Base-by-base conservation (phyloP, 1,140 invertebrate genomes). In the Tribolium madens region DNA sequence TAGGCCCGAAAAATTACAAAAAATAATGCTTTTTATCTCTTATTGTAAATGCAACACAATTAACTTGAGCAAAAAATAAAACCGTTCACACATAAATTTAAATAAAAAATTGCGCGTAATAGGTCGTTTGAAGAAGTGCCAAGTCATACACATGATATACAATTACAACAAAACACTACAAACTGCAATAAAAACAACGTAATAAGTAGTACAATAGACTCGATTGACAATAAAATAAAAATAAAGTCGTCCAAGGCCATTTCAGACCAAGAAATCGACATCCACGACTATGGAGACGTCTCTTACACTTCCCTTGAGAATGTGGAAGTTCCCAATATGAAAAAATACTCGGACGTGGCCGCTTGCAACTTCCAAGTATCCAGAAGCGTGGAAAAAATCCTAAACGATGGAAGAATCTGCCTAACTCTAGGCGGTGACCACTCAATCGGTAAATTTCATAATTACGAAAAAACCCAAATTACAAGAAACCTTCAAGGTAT, bases 401-500 rank as follows among this genome's bases (percentile, higher is more conserved):
- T 95, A 1, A 85, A 83, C 53, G 91, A 94, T 52, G 88, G 87
- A 46, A 85, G 92, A 75, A 86, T 91, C 68, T 92, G 90, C 64
- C 84, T 95, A 13, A 93, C 92, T 0, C 84, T 95, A 31, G 93
- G 93, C 10, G 97, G 97, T 9, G 96, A 98, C 85, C 97, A 98
- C 87, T 94, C 94, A 71, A 91, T 97, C 76, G 93, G 92, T 81
- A 92, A 75, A 70, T 1, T 17, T 3, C 3, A 31, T n/a, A 57
- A 46, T 71, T 12, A 9, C 96, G 76, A 93, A 89, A 90, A 84
- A 84, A 87, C 78, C 70, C n/a, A 70, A 15, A 64, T 12, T 33
- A n/a, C n/a, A 36, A n/a, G 26, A 64, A 73, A 53, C 31, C 72
- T 79, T 70, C 47, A 80, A 64, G 81, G 76, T 79, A 36, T 85